phyloP scores from a whole-genome alignment of 2,888 invertebrate genomes.

The Thelaira solivaga region DNA sequence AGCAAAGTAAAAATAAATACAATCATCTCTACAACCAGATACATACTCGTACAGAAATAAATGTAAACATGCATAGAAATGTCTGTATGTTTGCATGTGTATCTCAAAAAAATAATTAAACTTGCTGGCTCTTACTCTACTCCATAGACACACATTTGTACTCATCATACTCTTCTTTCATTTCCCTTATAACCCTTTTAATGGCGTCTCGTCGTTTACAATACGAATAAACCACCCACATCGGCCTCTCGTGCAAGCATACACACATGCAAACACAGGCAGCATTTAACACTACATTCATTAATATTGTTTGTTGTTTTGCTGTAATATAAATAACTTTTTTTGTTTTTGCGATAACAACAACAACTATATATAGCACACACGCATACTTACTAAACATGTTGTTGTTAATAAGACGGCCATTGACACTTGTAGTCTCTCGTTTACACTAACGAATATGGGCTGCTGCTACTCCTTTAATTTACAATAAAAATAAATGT shows the following conservation, averaged over 20 bases:
- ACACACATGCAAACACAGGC: slow-evolving; percentile 22
- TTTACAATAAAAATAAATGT: no score
- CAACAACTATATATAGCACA: no score
- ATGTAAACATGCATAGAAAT: neutral
- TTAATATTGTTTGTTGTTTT: slow-evolving; percentile 13
- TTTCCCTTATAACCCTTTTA: slow-evolving; percentile 72
- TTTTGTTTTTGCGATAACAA: neutral
- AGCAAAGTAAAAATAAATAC: no score
- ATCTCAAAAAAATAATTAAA: slow-evolving; percentile 1
- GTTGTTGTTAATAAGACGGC: slow-evolving; percentile 52
- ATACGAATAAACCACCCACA: slow-evolving; percentile 46
- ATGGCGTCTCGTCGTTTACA: slow-evolving; percentile 71
- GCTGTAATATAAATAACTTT: slow-evolving; percentile 9
- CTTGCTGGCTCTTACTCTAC: slow-evolving; percentile 3
- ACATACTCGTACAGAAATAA: neutral
- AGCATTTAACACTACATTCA: neutral
- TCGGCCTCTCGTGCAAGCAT: neutral
- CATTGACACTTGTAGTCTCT: slow-evolving; percentile 62
- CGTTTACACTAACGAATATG: neutral
- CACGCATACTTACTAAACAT: no score
- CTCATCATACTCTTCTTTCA: neutral
- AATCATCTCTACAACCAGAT: neutral
- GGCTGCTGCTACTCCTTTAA: neutral
- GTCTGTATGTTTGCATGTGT: neutral
- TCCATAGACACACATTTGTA: slow-evolving; percentile 54